phyloP scores from a whole-genome alignment of 2,113 vertebrate species.

The Melanerpes formicivorus region DNA sequence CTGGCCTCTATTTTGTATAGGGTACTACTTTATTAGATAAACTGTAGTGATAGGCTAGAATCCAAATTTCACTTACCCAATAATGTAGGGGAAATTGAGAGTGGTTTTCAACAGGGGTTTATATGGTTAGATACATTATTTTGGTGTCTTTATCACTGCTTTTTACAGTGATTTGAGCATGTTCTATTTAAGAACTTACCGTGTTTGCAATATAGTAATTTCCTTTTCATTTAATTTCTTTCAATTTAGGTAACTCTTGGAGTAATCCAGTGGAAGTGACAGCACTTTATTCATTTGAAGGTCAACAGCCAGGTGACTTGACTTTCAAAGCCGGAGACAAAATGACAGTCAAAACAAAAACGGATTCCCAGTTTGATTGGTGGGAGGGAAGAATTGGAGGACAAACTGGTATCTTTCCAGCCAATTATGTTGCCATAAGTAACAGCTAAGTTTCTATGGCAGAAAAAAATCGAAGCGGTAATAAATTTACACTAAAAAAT shows the following conservation, averaged over 20 bases:
- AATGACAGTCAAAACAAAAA: constrained; percentile 88
- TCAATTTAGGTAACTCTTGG: constrained; percentile 56
- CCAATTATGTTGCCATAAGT: constrained; percentile 89
- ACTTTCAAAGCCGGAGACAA: constrained; percentile 87
- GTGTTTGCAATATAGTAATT: background rate
- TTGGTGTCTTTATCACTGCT: background rate
- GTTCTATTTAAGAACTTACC: background rate
- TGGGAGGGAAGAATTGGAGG: constrained; percentile 90
- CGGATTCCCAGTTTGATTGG: constrained; percentile 93
- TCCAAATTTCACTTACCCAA: background rate
- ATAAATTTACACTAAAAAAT: constrained; percentile 6
- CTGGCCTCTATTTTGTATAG: background rate
- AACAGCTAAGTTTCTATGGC: constrained; percentile 22
- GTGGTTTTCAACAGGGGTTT: background rate
- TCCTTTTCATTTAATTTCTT: background rate
- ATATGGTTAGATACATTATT: background rate
- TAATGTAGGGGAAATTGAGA: background rate
- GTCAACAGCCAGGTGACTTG: constrained; percentile 91
- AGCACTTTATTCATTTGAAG: constrained; percentile 85
- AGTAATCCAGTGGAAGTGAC: constrained; percentile 73
- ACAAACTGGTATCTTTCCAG: constrained; percentile 93
- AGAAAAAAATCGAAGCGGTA: background rate
- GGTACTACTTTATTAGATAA: background rate
- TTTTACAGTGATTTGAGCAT: background rate
- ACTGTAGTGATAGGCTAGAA: background rate